Conservation (phyloP, 2,797 vertebrate species). For the Chlorospingus flavigularis region DNA sequence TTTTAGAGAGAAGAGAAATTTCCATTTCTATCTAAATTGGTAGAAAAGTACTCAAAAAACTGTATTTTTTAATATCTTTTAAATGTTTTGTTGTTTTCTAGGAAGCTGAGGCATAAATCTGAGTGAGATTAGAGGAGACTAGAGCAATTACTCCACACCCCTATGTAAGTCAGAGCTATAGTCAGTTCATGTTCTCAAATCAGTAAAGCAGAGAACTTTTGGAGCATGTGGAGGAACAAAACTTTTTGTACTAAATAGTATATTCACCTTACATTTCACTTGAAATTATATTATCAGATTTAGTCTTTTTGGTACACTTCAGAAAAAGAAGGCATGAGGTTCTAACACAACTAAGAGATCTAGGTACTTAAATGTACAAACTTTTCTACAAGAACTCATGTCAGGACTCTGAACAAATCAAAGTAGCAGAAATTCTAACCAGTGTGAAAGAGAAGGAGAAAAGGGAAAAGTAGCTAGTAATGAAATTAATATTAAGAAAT, state of each 20-base stretch:
- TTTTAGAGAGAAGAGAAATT: not conserved
- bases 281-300: not conserved
- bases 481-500: not conserved
- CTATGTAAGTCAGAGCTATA: fast-evolving
- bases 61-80: not conserved
- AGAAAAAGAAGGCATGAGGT: not conserved
- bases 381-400: not conserved
- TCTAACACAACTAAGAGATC: not conserved
- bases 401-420: not conserved
- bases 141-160: not conserved
- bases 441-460: not conserved
- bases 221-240: not conserved
- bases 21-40: not conserved
- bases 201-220: not conserved
- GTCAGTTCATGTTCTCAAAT: not conserved
- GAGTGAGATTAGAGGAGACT: not conserved
- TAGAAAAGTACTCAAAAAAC: not conserved
- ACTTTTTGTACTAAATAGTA: not conserved
- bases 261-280: not conserved
- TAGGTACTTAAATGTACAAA: not conserved
- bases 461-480: not conserved
- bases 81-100: not conserved
- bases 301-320: not conserved
- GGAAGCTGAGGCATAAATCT: not conserved
- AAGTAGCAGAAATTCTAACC: not conserved